phyloP scores from a whole-genome alignment of 2,797 vertebrate species.

The Zenarchopterus dispar region DNA sequence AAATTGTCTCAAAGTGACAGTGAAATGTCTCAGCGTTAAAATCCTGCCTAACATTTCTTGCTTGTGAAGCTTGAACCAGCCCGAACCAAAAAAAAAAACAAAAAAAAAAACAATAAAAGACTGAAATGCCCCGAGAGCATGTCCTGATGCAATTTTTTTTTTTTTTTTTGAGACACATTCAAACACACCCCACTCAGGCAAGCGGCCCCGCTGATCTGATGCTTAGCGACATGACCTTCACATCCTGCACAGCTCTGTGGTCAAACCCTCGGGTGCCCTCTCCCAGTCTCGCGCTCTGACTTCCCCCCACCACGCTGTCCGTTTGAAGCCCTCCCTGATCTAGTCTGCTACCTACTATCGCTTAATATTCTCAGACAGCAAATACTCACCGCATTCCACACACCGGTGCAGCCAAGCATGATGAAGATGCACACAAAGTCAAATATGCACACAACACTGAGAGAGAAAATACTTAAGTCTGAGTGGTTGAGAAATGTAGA shows the following conservation, averaged over 20 bases:
- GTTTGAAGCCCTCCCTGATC: constrained; percentile 39
- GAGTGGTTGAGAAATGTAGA: neutral
- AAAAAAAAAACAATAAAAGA: constrained; percentile 46
- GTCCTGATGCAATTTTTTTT: constrained; percentile 45
- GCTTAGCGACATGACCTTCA: constrained; percentile 79
- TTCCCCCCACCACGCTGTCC: constrained; percentile 36
- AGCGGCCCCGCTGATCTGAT: constrained; percentile 74
- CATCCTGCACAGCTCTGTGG: constrained; percentile 54
- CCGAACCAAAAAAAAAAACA: constrained; percentile 23
- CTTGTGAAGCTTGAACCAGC: constrained; percentile 5
- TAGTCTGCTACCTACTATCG: constrained; percentile 57
- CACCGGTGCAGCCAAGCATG: constrained; percentile 51
- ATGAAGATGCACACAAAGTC: constrained; percentile 27
- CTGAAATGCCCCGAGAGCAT: constrained; percentile 49
- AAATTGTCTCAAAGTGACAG: too few relatives aligned
- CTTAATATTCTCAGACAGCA: constrained; percentile 46
- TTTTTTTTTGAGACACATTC: constrained; percentile 34
- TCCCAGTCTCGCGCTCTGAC: constrained; percentile 24
- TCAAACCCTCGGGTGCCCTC: constrained; percentile 58
- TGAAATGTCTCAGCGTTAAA: too few relatives aligned
- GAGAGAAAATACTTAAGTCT: constrained; percentile 20
- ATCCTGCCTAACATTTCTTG: neutral
- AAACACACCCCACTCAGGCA: constrained; percentile 47
- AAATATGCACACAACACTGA: constrained; percentile 14
- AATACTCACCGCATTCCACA: constrained; percentile 26